Conservation (phyloP, 2,113 vertebrate genomes). For the Equus przewalskii region DNA sequence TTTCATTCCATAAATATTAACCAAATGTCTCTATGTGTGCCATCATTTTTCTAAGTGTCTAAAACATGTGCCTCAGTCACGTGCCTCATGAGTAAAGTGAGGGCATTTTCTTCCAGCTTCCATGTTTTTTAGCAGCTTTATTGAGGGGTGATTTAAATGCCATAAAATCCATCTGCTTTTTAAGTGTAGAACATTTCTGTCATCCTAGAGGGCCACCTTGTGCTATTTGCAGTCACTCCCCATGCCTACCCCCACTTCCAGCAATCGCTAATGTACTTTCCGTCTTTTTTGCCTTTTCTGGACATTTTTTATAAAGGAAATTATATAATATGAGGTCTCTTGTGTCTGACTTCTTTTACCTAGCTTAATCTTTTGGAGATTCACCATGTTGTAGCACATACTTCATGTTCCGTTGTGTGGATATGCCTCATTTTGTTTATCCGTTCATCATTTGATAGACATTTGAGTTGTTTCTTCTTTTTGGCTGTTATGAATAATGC, state of each 20-base stretch:
- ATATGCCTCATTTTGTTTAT: neutral
- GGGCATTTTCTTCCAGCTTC: neutral
- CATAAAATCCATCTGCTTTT: neutral
- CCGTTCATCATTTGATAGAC: neutral
- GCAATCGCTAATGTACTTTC: neutral
- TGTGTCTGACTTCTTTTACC: neutral
- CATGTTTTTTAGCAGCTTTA: neutral
- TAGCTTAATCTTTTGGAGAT: neutral
- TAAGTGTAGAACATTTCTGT: neutral
- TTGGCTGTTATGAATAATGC: neutral
- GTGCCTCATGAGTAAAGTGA: neutral
- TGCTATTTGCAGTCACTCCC: neutral
- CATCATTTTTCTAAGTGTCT: neutral
- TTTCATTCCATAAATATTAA: neutral
- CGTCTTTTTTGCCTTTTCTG: slow-evolving; percentile 14
- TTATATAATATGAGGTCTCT: neutral
- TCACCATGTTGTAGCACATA: neutral
- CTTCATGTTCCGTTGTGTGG: neutral
- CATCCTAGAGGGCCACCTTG: neutral
- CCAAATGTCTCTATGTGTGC: neutral
- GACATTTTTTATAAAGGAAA: slow-evolving; percentile 22
- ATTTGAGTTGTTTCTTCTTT: neutral
- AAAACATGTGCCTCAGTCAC: neutral
- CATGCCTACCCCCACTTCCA: neutral
- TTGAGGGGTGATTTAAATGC: neutral